phyloP scores from a whole-genome alignment of 2,113 vertebrate genomes.

The Eurystomus gularis region DNA sequence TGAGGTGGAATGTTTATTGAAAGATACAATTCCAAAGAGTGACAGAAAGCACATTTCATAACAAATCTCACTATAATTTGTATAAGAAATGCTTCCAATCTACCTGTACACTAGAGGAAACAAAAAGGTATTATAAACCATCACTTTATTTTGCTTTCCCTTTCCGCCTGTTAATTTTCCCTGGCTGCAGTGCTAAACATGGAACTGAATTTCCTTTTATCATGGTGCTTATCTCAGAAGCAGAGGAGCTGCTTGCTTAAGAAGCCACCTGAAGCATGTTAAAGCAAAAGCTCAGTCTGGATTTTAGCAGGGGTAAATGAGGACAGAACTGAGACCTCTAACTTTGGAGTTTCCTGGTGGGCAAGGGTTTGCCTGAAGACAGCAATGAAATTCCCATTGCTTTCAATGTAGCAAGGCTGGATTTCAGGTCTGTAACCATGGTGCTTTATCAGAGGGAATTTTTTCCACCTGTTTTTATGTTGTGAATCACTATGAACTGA shows the following conservation, averaged over 20 bases:
- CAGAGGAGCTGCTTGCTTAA: not conserved
- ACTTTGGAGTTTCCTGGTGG: not conserved
- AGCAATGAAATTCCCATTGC: not conserved
- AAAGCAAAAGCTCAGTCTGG: not conserved
- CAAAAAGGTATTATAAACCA: not conserved
- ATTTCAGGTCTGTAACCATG: not conserved
- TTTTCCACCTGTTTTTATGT: not conserved
- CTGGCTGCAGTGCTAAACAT: not conserved
- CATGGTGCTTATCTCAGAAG: not conserved
- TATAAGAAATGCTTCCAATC: not conserved
- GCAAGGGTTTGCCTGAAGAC: not conserved
- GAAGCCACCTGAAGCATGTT: not conserved
- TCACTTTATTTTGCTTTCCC: not conserved
- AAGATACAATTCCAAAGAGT: slow-evolving; percentile 12
- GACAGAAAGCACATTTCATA: not conserved
- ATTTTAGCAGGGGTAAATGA: not conserved
- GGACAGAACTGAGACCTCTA: not conserved
- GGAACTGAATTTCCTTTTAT: not conserved
- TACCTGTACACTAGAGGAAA: not conserved
- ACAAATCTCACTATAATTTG: slow-evolving; percentile 14
- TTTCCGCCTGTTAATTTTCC: not conserved
- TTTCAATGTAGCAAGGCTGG: not conserved
- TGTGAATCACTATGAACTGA: slow-evolving; percentile 11
- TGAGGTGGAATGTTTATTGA: slow-evolving; percentile 5
- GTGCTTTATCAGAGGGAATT: not conserved